A percentile compares a stretch with the other conserved stretches of the same genome.
These are phyloP conservation scores for Mythimna lalbum DNA, from an alignment of 2,888 invertebrate species.

Conservation along the genomic window DNA sequence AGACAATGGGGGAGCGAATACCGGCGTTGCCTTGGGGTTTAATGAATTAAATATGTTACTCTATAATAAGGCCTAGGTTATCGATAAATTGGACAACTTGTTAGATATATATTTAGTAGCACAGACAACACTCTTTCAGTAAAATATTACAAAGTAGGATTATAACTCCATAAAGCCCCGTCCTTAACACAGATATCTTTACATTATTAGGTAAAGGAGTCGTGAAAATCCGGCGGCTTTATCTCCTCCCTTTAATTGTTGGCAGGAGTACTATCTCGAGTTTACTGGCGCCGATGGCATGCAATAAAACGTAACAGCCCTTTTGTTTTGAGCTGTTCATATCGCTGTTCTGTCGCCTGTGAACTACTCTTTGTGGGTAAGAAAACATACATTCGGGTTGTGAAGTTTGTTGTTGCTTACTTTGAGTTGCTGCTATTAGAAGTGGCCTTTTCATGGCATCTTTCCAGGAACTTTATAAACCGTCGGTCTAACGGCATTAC, in stretches of 20 bases:
- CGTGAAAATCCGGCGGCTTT: slow-evolving; percentile 76
- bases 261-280: slow-evolving; percentile 82
- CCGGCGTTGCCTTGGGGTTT: too few species aligned
- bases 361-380: slow-evolving; percentile 64
- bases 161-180: slow-evolving; percentile 29
- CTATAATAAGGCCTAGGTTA: too few species aligned
- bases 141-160: slow-evolving; percentile 9
- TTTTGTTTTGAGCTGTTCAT: slow-evolving; percentile 76
- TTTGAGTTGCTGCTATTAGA: slow-evolving; percentile 10
- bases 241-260: slow-evolving; percentile 85
- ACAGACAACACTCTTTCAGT: not conserved
- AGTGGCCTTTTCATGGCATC: slow-evolving; percentile 24
- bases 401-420: slow-evolving; percentile 38
- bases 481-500: not conserved
- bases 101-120: not conserved
- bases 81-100: too few species aligned
- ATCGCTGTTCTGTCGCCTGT: slow-evolving; percentile 74
- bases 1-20: too few species aligned
- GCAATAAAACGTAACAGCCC: slow-evolving; percentile 85
- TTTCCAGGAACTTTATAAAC: not conserved
- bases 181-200: slow-evolving; percentile 53
- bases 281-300: slow-evolving; percentile 80
- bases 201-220: slow-evolving; percentile 69
- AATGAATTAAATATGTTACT: too few species aligned
- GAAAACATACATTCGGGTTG: slow-evolving; percentile 57